Evolutionary conservation across 2,113 vertebrate genomes (phyloP).

Genomic region (Oriolus oriolus): DNA sequence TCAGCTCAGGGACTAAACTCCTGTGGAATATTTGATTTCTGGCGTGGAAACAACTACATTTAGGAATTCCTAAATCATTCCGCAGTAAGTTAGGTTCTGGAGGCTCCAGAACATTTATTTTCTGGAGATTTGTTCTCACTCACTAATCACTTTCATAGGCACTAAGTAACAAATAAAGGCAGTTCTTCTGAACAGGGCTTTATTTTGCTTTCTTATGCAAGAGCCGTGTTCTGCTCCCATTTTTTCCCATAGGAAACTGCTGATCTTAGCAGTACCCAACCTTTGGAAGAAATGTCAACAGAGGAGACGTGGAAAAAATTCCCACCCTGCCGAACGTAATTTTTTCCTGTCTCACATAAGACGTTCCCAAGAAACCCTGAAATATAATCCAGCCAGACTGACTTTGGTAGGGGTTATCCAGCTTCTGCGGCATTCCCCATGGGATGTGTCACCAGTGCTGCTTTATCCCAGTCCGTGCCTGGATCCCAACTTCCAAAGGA

Average conservation of each 20-base stretch:
- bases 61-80: neutral
- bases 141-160: neutral
- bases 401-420: neutral
- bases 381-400: neutral
- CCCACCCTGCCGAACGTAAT: neutral
- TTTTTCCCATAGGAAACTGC: slow-evolving; percentile 36
- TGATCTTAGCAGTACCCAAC: slow-evolving; percentile 18
- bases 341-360: neutral
- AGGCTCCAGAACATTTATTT: neutral
- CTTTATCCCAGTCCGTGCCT: neutral
- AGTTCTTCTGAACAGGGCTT: neutral
- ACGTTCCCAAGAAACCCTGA: neutral
- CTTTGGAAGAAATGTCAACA: slow-evolving; percentile 16
- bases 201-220: slow-evolving; percentile 8
- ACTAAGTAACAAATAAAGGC: neutral
- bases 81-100: neutral
- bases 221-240: neutral
- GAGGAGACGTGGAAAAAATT: neutral
- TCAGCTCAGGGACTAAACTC: neutral
- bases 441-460: neutral
- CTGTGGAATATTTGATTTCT: slow-evolving; percentile 25
- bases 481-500: neutral
- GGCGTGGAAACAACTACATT: neutral
- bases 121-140: neutral
- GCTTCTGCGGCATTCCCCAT: neutral